Evolutionary conservation across 2,888 invertebrate species (phyloP).

Genomic region (Cheilosia impressa): DNA sequence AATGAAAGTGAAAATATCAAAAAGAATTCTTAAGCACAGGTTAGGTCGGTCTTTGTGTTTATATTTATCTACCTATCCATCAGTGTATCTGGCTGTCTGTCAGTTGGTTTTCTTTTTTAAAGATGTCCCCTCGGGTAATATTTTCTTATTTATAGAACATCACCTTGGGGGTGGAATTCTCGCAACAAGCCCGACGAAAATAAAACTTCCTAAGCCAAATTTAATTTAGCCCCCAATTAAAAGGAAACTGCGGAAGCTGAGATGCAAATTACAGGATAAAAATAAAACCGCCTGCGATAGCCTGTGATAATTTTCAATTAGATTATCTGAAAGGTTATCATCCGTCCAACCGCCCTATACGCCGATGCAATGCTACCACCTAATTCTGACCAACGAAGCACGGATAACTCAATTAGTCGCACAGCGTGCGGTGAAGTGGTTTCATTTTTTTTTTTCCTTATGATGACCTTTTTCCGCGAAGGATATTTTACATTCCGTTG

Average conservation of each 20-base stretch:
- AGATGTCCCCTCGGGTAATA: conserved; percentile 26
- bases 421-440: conserved; percentile 29
- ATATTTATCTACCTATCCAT: conserved; percentile 35
- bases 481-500: conserved; percentile 8
- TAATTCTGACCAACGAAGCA: conserved; percentile 67
- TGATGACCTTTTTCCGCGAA: conserved; percentile 57
- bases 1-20: conserved; percentile 70
- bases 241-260: conserved; percentile 52
- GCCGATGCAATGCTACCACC: conserved; percentile 50
- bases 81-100: conserved; percentile 15
- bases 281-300: conserved; percentile 61
- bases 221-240: conserved; percentile 65
- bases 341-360: conserved; percentile 2
- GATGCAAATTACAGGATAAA: conserved; percentile 62
- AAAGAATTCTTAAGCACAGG: conserved; percentile 52
- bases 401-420: conserved; percentile 70
- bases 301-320: conserved; percentile 72
- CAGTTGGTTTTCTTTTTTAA: conserved; percentile 7
- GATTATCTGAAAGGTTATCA: conserved; percentile 64
- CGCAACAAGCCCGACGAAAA: conserved; percentile 15
- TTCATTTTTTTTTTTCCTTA: conserved; percentile 3
- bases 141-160: conserved; percentile 52
- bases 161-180: conserved; percentile 54
- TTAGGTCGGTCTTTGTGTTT: conserved; percentile 20
- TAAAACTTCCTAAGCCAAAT: conserved; percentile 45